Base-by-base conservation (phyloP, 2,113 vertebrate genomes). In the Callorhinus ursinus region DNA sequence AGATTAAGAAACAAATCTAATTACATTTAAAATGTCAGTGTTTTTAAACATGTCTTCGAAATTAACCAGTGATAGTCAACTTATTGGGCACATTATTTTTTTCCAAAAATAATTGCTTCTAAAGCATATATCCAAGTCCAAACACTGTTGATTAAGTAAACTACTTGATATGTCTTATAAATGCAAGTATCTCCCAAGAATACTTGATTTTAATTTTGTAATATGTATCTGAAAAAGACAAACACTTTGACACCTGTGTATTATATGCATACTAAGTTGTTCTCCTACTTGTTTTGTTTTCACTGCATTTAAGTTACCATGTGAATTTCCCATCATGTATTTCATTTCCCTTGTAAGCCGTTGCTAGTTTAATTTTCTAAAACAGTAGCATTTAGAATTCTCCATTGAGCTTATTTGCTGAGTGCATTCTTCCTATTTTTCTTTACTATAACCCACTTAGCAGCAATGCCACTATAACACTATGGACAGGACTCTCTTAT, bases 81-180 rank as follows among this genome's bases (percentile, higher is more conserved):
- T 33, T 88, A 55, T 6, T 88, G 18, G 26, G 14, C 57, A 63
- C 28, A 72, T 53, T 53, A 80, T 80, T 83, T 96, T 53, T 93
- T 81, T 36, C 74, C 79, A 42, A 87, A 93, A 88, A 77, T 81
- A 87, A 71, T 4, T 72, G 28, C 46, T 85, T 92, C 21, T 94
- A 46, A 88, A 92, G 39, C 53, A 63, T 84, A 67, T 89, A 16
- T 72, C 16, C 46, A 85, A 19, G 13, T 97, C 15, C 33, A n/a
- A 65, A 67, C 7, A 42, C 19, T 42, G 0, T 88, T 57, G 19
- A 61, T 80, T 92, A 92, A 85, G 22, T 65, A 89, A 80, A 65
- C 59, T 84, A 94, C 85, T 42, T 92, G 33, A 74, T 71, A 12
- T 51, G 7, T 92, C 28, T 51, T 46, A 67, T 67, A 92, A 74